Percentiles rank a stretch among this genome's conserved stretches.
These are phyloP conservation scores for Eupithecia exiguata DNA, from an alignment of 2,888 invertebrate species.

Conservation along the genomic window DNA sequence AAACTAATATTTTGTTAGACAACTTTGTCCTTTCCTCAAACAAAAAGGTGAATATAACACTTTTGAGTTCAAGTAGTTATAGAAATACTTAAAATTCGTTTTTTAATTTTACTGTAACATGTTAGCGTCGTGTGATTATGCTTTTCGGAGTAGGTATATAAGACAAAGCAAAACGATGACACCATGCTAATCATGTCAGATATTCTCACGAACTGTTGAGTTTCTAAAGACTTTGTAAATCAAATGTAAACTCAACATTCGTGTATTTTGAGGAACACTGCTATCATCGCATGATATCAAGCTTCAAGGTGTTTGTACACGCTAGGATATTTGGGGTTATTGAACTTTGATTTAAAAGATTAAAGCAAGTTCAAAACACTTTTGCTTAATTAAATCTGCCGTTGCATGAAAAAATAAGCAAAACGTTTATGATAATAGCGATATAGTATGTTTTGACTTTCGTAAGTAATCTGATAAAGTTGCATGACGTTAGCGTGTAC, in stretches of 20 bases:
- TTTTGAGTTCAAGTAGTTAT: not conserved
- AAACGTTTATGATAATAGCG: not conserved
- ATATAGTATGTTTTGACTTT: not conserved
- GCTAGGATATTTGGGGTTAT: slow-evolving; percentile 1
- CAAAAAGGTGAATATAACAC: not conserved
- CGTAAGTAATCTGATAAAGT: not conserved
- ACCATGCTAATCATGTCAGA: not conserved
- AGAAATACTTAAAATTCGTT: not conserved
- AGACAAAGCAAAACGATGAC: not conserved
- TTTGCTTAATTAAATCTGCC: not conserved
- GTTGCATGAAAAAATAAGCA: not conserved
- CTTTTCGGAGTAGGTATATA: not conserved
- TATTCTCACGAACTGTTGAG: not conserved
- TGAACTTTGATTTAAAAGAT: slow-evolving; percentile 2
- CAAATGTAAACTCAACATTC: not conserved
- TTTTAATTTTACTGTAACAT: not conserved
- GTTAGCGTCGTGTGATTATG: not conserved
- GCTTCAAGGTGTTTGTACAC: not conserved
- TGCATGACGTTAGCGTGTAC: slow-evolving; percentile 11
- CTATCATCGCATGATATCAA: not conserved
- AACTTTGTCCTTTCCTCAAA: not conserved
- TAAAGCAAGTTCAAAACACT: not conserved
- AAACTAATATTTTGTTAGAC: not conserved
- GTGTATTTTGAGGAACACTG: not conserved
- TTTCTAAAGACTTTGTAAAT: not conserved